Evolutionary conservation across 2,888 invertebrate species (phyloP).

Genomic region (Cremastinae sp.): DNA sequence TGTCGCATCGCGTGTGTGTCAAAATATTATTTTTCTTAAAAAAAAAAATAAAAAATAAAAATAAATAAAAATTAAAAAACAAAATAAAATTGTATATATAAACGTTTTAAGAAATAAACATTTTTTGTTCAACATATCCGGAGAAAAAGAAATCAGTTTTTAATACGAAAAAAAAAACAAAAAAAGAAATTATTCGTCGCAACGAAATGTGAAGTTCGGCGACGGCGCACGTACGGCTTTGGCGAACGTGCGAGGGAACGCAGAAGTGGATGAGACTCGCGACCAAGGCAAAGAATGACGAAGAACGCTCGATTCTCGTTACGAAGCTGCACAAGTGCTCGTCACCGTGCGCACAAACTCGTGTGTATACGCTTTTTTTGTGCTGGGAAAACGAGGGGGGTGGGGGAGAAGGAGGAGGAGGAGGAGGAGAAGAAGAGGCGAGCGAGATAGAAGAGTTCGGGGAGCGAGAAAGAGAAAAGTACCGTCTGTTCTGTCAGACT

Average conservation of each 20-base stretch:
- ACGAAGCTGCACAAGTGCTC: slow-evolving; percentile 51
- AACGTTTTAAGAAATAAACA: too few species aligned
- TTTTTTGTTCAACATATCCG: too few species aligned
- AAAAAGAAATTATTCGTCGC: too few species aligned
- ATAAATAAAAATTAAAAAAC: too few species aligned
- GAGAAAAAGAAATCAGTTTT: too few species aligned
- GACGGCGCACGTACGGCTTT: too few species aligned
- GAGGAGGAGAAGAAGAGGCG: slow-evolving; percentile 27
- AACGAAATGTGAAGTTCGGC: too few species aligned
- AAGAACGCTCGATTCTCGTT: slow-evolving; percentile 37
- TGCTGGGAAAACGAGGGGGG: slow-evolving; percentile 2
- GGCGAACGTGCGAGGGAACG: background rate
- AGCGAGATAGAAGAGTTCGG: slow-evolving; percentile 57
- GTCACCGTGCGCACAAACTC: slow-evolving; percentile 20
- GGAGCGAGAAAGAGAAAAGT: slow-evolving; percentile 58
- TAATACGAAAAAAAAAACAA: too few species aligned
- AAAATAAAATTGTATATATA: too few species aligned
- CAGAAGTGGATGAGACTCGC: slow-evolving; percentile 35
- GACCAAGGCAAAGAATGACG: slow-evolving; percentile 34
- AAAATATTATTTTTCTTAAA: too few species aligned
- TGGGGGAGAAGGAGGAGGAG: slow-evolving; percentile 9
- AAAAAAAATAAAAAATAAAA: too few species aligned
- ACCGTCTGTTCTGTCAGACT: slow-evolving; percentile 54
- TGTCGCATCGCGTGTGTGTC: too few species aligned
- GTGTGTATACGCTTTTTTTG: slow-evolving; percentile 31